Evolutionary conservation across 1,140 invertebrate species (phyloP).

Genomic region (Drosophila ananassae): DNA sequence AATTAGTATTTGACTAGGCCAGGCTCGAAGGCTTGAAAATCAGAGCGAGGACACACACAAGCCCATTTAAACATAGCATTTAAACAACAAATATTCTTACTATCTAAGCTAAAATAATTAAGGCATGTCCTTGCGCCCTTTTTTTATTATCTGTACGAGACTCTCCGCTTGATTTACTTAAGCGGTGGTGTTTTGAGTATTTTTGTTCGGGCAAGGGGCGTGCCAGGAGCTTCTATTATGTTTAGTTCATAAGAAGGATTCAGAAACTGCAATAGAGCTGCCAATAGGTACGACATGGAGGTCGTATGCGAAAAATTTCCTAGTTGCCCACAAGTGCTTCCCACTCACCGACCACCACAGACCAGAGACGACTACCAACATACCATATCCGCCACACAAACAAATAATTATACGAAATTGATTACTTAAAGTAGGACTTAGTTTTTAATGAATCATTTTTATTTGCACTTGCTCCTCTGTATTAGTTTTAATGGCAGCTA

Average conservation of each 20-base stretch:
- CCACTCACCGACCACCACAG: constrained; percentile 57
- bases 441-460: constrained; percentile 60
- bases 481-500: constrained; percentile 49
- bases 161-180: constrained; percentile 53
- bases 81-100: constrained; percentile 43
- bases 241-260: constrained; percentile 35
- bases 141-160: constrained; percentile 10
- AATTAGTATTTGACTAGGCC: constrained; percentile 41
- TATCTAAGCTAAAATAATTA: constrained; percentile 24
- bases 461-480: constrained; percentile 34
- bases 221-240: constrained; percentile 35
- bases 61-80: constrained; percentile 63
- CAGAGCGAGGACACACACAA: constrained; percentile 35
- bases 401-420: constrained; percentile 57
- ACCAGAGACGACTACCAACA: constrained; percentile 16
- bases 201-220: constrained; percentile 13
- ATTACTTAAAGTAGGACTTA: constrained; percentile 75
- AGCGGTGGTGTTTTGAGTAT: constrained; percentile 49
- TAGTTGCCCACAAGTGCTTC: constrained; percentile 74
- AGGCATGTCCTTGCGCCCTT: constrained; percentile 10
- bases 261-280: constrained; percentile 57
- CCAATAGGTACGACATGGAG: constrained; percentile 49
- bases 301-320: constrained; percentile 58
- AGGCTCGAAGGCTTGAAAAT: constrained; percentile 61
- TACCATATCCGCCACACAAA: constrained; percentile 47